A percentile compares a stretch with the other conserved stretches of the same genome.
phyloP scores from a whole-genome alignment of 2,888 invertebrate genomes.

The Dermolepida albohirtum region DNA sequence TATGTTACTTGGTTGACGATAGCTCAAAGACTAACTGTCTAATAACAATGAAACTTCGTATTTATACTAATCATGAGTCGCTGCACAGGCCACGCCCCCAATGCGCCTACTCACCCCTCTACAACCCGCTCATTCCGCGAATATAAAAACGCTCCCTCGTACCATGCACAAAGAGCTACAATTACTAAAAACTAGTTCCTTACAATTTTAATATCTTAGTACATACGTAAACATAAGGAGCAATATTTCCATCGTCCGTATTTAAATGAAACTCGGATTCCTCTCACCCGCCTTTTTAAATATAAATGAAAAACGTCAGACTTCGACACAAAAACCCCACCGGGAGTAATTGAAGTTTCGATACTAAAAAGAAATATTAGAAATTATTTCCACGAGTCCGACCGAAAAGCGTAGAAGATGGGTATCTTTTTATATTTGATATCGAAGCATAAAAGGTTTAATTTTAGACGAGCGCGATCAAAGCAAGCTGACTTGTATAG shows the following conservation, averaged over 20 bases:
- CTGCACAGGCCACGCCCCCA: too few relatives aligned
- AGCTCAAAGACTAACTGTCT: too few relatives aligned
- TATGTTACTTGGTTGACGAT: too few relatives aligned
- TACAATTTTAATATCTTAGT: slow-evolving; percentile 3
- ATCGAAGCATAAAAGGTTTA: background rate
- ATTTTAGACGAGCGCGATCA: slow-evolving; percentile 6
- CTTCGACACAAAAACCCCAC: background rate
- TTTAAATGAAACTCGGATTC: slow-evolving; percentile 7
- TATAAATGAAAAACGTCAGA: slow-evolving; percentile 13
- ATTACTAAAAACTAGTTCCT: background rate
- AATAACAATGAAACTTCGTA: too few relatives aligned
- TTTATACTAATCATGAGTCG: too few relatives aligned
- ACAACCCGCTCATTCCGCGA: too few relatives aligned
- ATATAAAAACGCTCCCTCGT: too few relatives aligned
- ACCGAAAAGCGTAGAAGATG: background rate
- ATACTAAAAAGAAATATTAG: slow-evolving; percentile 24
- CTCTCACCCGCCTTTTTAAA: background rate
- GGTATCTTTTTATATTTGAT: slow-evolving; percentile 1
- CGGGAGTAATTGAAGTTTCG: slow-evolving; percentile 17
- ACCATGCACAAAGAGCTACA: too few relatives aligned
- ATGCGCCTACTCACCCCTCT: too few relatives aligned
- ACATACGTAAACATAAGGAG: background rate
- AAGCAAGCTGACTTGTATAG: background rate
- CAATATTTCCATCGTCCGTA: slow-evolving; percentile 1
- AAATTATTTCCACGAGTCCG: slow-evolving; percentile 1